Base-by-base conservation (phyloP, 2,888 invertebrate genomes). In the Cylloceria caligata region DNA sequence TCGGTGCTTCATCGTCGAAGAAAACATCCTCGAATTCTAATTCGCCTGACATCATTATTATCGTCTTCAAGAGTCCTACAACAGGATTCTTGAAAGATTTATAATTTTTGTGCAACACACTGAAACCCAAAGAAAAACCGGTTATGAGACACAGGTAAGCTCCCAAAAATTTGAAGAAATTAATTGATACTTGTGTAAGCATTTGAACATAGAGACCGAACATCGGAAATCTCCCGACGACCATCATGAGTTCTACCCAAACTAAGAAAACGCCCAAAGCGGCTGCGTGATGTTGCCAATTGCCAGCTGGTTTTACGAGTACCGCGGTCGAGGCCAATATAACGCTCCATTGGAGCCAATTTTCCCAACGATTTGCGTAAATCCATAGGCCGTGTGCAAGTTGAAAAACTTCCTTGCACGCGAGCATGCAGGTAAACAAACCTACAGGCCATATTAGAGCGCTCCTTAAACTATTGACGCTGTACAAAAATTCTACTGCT, bases 21-120 rank as follows among this genome's bases (percentile, higher is more conserved):
- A 97, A 97, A 83, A 97, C 96, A 87, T 97, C 97, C 90, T 97
- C 97, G 86, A 96, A 97, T 90, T 97, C 97, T 65, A 97, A 91
- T 91, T 97, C 97, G 0, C 97, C 97, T 0, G 97, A 96, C 97
- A 97, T 97, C 97, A 97, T 97, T 87, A 97, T 96, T 13, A 97
- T 95, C 0, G 97, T 96, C 93, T 97, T 97, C 0, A 97, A 93
- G 0, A 97, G 89, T 0, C 95, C 94, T 71, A 94, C 94, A 0
- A 94, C 93, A 2, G 96, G 94, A 85, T 95, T 95, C 79, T 93
- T 90, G 90, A 97, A 97, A 0, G 97, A 94, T 34, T 95, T 94
- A 89, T 96, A 96, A 88, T 96, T 96, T 62, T 96, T 95, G 89
- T 97, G 97, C 4, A 97, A 93, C 1, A 97, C 96, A n/a, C 96